Evolutionary conservation across 1,140 invertebrate genomes (phyloP).

Genomic region (Saccostrea cuccullata): DNA sequence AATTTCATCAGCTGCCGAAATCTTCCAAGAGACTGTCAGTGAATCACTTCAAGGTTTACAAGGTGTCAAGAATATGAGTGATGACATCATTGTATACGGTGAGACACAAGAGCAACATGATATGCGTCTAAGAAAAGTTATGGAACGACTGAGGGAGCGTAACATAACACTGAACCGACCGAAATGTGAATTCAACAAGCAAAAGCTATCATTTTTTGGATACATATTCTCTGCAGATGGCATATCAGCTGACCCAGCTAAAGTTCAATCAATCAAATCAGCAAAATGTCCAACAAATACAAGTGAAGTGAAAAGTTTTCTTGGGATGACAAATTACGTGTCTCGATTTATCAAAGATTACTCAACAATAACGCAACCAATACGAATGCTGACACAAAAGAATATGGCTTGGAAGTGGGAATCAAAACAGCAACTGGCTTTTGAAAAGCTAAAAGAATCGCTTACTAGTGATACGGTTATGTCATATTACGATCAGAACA

Average conservation of each 20-base stretch:
- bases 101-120: slow-evolving; percentile 44
- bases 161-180: slow-evolving; percentile 49
- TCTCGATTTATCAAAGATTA: slow-evolving; percentile 59
- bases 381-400: slow-evolving; percentile 56
- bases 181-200: slow-evolving; percentile 51
- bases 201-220: slow-evolving; percentile 55
- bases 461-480: slow-evolving; percentile 59
- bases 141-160: not conserved
- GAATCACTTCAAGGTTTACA: no score
- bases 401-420: no score
- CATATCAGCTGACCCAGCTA: no score
- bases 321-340: slow-evolving; percentile 58
- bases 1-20: no score
- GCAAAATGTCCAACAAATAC: no score
- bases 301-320: no score
- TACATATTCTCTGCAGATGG: no score
- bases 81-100: no score
- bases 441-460: slow-evolving; percentile 50
- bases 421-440: slow-evolving; percentile 55
- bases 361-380: slow-evolving; percentile 55
- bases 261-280: no score
- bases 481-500: slow-evolving; percentile 58
- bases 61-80: no score
- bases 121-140: slow-evolving; percentile 4
- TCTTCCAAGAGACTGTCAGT: no score